Base-by-base conservation (phyloP, 2,113 vertebrate species). In the Edolisoma coerulescens region DNA sequence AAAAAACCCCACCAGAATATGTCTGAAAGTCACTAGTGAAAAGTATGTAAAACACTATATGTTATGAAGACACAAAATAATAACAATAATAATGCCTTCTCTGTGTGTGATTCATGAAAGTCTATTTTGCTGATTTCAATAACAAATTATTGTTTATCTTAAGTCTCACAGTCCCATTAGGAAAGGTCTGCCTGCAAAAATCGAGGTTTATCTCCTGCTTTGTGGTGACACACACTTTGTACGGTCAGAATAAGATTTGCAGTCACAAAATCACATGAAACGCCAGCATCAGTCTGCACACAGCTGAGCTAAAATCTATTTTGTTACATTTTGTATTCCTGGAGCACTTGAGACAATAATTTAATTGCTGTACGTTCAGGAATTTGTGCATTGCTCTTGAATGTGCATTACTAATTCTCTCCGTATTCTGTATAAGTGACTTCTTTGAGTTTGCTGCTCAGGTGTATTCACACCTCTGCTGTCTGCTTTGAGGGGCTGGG, bases 401-500 rank as follows among this genome's bases (percentile, higher is more conserved):
- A 84, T 67, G 54, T 41, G 30, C 63, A 14, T 67, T 90, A 3
- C 17, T 74, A 57, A 85, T 89, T 86, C 35, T 24, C 2, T 70
- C 57, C 95, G 53, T 68, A 5, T 71, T 93, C 56, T 92, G 54
- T 94, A 8, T 41, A 57, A 87, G 63, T 83, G 59, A 80, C 69
- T 95, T 47, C 52, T 20, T 37, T 86, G 85, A 93, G 27, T 52
- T 60, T 65, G 69, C 73, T 64, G 13, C 93, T 91, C 44, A 80
- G 30, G 93, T 90, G 89, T 86, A 61, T 88, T 96, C 93, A 35
- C 42, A 94, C 70, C 78, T 74, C 33, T 70, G 44, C 89, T 97
- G 75, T 82, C 63, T 92, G 37, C 84, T 92, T 10, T 53, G 65
- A 74, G 75, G 41, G 41, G 6, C 5, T 78, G 79, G 42, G 20